These are phyloP conservation scores for Melitaea athalia DNA, from an alignment of 2,888 invertebrate genomes.

Conservation along the genomic window DNA sequence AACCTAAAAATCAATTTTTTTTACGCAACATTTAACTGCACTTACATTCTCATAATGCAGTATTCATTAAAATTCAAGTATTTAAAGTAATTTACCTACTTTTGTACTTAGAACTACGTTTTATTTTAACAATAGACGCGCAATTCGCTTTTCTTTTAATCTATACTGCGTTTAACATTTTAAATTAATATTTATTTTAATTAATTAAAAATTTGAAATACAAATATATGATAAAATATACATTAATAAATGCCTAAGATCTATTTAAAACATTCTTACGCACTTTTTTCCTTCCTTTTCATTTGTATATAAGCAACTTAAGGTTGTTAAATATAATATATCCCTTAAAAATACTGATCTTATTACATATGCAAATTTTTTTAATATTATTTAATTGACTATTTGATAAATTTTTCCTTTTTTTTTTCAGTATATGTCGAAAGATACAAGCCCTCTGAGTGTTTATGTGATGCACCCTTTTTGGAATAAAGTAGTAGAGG, in stretches of 20 bases:
- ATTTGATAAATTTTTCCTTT: not conserved
- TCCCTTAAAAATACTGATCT: too few species aligned
- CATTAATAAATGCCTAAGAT: too few species aligned
- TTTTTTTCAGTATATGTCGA: constrained; percentile 94
- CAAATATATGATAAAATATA: too few species aligned
- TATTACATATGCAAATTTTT: too few species aligned
- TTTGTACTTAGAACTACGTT: not conserved
- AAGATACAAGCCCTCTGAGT: constrained; percentile 98
- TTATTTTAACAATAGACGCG: not conserved
- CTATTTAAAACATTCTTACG: too few species aligned
- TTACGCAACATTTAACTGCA: constrained; percentile 48
- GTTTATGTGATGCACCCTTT: constrained; percentile 99
- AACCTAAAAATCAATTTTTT: constrained; percentile 59
- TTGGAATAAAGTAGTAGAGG: constrained; percentile 98
- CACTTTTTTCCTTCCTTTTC: too few species aligned
- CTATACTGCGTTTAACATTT: too few species aligned
- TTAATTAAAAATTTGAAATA: too few species aligned
- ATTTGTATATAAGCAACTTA: too few species aligned
- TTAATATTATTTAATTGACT: not conserved
- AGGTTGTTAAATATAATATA: too few species aligned
- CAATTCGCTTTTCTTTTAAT: not conserved
- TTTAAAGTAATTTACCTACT: not conserved
- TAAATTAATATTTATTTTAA: too few species aligned
- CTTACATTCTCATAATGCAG: not conserved
- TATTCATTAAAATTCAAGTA: constrained; percentile 1